phyloP scores from a whole-genome alignment of 2,888 invertebrate species.

The Meteorus cinctellus region DNA sequence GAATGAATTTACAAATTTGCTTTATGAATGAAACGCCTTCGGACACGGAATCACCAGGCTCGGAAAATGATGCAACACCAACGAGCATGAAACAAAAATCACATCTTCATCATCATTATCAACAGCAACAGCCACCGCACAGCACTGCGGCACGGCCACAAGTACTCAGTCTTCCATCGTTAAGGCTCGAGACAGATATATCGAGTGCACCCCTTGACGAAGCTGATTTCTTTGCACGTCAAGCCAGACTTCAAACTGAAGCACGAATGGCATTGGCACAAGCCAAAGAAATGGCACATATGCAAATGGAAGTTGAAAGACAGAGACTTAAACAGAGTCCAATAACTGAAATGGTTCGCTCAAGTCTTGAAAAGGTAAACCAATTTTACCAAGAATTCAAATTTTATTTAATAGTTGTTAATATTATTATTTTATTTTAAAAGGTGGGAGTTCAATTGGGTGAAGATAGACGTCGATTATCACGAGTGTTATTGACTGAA shows the following conservation, averaged over 20 bases:
- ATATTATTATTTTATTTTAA: neutral
- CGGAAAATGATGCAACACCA: constrained; percentile 78
- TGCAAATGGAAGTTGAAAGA: constrained; percentile 90
- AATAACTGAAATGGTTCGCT: constrained; percentile 89
- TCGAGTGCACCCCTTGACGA: constrained; percentile 75
- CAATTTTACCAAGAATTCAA: neutral
- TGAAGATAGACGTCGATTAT: constrained; percentile 87
- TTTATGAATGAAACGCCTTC: constrained; percentile 95
- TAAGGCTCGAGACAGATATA: constrained; percentile 63
- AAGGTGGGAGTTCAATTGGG: constrained; percentile 88
- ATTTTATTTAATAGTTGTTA: neutral
- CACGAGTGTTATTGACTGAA: constrained; percentile 89
- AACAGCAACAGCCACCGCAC: constrained; percentile 44
- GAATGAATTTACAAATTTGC: constrained; percentile 95
- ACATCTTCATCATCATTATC: constrained; percentile 37
- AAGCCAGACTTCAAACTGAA: constrained; percentile 87
- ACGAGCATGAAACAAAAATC: constrained; percentile 55
- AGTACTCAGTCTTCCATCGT: constrained; percentile 67
- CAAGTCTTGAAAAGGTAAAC: constrained; percentile 82
- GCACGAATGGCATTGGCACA: constrained; percentile 90
- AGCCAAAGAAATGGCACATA: constrained; percentile 92
- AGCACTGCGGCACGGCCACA: constrained; percentile 61
- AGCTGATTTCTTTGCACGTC: constrained; percentile 87
- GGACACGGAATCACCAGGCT: constrained; percentile 86
- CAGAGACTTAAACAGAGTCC: constrained; percentile 85